Base-by-base conservation (phyloP, 2,113 vertebrate species). In the Tragelaphus scriptus region DNA sequence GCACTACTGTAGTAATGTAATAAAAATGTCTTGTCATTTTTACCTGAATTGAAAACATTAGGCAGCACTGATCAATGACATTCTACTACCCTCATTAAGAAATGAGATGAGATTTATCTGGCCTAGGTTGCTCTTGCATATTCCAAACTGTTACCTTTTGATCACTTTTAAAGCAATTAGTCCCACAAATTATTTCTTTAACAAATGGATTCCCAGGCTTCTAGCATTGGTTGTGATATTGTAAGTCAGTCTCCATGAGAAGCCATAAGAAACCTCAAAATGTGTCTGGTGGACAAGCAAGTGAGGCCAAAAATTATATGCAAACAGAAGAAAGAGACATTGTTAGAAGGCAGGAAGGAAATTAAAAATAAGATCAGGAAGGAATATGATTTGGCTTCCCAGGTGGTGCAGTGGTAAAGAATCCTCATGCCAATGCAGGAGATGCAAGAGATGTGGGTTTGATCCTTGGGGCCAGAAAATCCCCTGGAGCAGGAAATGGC, bases 191-290 rank as follows among this genome's bases (percentile, higher is more conserved):
- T 9, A 53, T 75, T 65, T 85, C 32, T 65, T 88, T 68, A 51
- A 68, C 30, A 82, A 90, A 1, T 21, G 2, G 7, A 13, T 13
- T 25, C 3, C 21, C 0, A 0, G 53, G 26, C 2, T 23, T 71
- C 59, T 86, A 85, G 23, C 19, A 9, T 32, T 11, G 1, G 10
- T 71, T 55, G 6, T 81, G 7, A 47, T 88, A 53, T 14, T 17
- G 3, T 23, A 61, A 80, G 8, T 16, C 17, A 59, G 19, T 55
- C 2, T 86, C 36, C 2, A 80, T 51, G 9, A 11, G 23, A 40
- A 90, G 5, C 4, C 7, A 85, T 89, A 89, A 71, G 26, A 77
- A 79, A 53, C 47, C 17, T 71, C 17, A 86, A 68, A 80, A 30
- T 81, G 14, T 55, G n/a, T 19, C 25, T 56, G 51, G 15, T 19